These are phyloP conservation scores for Ciona savignyi DNA, from an alignment of 23 tunicate genomes.

Conservation along the genomic window DNA sequence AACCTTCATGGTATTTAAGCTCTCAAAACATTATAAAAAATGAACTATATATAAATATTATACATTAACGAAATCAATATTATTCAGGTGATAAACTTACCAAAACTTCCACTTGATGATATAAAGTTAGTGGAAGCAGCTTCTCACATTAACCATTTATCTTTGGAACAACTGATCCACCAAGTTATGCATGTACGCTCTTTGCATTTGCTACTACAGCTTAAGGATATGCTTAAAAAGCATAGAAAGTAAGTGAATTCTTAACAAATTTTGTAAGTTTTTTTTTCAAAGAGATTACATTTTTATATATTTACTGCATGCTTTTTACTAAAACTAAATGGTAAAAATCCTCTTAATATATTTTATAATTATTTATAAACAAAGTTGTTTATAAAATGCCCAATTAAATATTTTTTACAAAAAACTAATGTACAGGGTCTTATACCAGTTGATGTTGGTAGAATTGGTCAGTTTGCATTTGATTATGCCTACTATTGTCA, in stretches of 20 bases:
- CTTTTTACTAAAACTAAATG: no score
- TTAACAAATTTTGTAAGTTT: background rate
- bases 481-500: no score
- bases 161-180: constrained; percentile 61
- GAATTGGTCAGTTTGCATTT: no score
- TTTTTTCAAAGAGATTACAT: no score
- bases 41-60: background rate
- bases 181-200: constrained; percentile 63
- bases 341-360: background rate
- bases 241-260: constrained; percentile 44
- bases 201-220: constrained; percentile 28
- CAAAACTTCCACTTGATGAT: constrained; percentile 37
- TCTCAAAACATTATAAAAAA: background rate
- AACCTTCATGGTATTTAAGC: background rate
- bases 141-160: constrained; percentile 63
- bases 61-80: background rate
- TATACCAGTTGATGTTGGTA: no score
- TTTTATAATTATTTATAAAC: no score
- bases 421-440: no score
- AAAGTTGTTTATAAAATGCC: no score
- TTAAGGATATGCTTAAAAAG: constrained; percentile 51
- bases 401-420: background rate
- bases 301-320: no score
- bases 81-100: constrained; percentile 51
- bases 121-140: constrained; percentile 38